These are phyloP conservation scores for Tiphia femorata DNA, from an alignment of 2,888 invertebrate species.

Conservation along the genomic window DNA sequence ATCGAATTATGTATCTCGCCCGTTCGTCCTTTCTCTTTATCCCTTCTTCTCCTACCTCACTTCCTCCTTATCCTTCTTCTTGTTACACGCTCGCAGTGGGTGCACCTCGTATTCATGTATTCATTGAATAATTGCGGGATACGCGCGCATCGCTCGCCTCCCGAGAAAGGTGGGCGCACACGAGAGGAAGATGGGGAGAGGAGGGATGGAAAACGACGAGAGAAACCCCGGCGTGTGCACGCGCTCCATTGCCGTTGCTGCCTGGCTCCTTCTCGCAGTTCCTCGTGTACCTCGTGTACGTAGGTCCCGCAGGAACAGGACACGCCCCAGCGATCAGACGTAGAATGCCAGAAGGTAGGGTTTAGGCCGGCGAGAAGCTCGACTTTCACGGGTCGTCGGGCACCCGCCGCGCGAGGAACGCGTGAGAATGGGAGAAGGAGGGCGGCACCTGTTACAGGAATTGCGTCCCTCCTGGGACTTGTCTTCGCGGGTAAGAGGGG, in stretches of 20 bases:
- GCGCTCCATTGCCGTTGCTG: too few relatives aligned
- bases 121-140: slow-evolving; percentile 63
- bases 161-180: slow-evolving; percentile 14
- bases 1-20: too few relatives aligned
- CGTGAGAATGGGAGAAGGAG: slow-evolving; percentile 15
- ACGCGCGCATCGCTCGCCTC: slow-evolving; percentile 37
- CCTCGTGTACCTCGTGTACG: too few relatives aligned
- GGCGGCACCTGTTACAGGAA: slow-evolving; percentile 41
- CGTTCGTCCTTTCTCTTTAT: not conserved
- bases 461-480: too few relatives aligned
- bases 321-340: slow-evolving; percentile 43
- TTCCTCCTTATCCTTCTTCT: not conserved
- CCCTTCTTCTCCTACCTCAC: not conserved
- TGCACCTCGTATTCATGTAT: slow-evolving; percentile 56
- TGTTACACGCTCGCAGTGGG: not conserved
- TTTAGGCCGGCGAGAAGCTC: slow-evolving; percentile 30
- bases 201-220: not conserved
- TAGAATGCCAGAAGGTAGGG: slow-evolving; percentile 28
- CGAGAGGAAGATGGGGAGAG: not conserved
- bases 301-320: slow-evolving; percentile 42
- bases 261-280: too few relatives aligned
- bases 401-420: slow-evolving; percentile 27
- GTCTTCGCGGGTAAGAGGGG: too few relatives aligned
- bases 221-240: too few relatives aligned
- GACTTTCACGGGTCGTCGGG: slow-evolving; percentile 47